These are phyloP conservation scores for Cariama cristata DNA, from an alignment of 2,113 vertebrate genomes.

Conservation along the genomic window DNA sequence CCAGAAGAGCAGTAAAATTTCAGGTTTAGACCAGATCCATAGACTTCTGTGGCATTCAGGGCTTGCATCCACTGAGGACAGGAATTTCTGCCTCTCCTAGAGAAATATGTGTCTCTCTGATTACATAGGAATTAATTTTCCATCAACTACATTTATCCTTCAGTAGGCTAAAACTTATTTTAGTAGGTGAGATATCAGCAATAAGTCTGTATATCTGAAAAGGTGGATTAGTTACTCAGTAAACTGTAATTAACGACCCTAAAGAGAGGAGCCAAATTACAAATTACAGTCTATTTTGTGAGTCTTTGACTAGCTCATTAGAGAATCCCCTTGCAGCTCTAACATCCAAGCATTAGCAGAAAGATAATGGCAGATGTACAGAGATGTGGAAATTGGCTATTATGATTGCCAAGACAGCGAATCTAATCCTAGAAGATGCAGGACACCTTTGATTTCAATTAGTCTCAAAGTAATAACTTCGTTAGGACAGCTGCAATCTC, in stretches of 20 bases:
- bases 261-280: slow-evolving; percentile 41
- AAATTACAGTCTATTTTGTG: slow-evolving; percentile 34
- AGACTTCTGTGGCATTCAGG: neutral
- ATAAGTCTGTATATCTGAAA: neutral
- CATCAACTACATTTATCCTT: neutral
- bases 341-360: slow-evolving; percentile 29
- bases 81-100: neutral
- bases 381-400: neutral
- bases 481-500: neutral
- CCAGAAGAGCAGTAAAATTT: neutral
- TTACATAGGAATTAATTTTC: neutral
- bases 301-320: slow-evolving; percentile 51
- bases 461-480: neutral
- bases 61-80: neutral
- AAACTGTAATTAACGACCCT: slow-evolving; percentile 43
- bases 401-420: neutral
- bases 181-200: slow-evolving; percentile 18
- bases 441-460: neutral
- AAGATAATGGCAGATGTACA: slow-evolving; percentile 37
- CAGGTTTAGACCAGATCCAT: neutral
- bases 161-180: neutral
- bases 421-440: slow-evolving; percentile 8
- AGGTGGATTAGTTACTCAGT: slow-evolving; percentile 56
- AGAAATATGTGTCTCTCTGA: neutral
- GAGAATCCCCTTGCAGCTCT: slow-evolving; percentile 45